Conservation (phyloP, 1,140 invertebrate genomes). For the Euwallacea similis region DNA sequence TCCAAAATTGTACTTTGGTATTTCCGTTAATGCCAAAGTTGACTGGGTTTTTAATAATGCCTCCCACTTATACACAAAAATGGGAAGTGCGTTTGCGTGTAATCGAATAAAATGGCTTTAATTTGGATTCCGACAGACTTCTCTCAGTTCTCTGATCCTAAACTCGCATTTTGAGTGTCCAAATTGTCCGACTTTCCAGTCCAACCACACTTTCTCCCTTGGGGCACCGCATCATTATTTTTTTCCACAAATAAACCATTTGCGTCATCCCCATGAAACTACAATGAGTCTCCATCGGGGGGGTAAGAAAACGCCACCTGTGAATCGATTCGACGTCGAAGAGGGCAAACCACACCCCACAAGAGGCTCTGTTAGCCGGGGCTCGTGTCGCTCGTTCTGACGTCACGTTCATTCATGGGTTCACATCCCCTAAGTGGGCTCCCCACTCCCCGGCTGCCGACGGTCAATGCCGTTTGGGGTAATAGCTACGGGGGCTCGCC, state of each 20-base stretch:
- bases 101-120: not conserved
- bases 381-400: slow-evolving; percentile 22
- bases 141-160: not conserved
- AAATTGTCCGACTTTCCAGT: not conserved
- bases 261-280: too few relatives aligned
- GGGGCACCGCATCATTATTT: too few relatives aligned
- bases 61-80: too few relatives aligned
- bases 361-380: slow-evolving; percentile 20
- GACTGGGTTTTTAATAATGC: too few relatives aligned
- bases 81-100: too few relatives aligned
- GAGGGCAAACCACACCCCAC: slow-evolving; percentile 28
- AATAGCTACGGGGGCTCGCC: not conserved
- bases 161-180: not conserved
- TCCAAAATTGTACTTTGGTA: not conserved
- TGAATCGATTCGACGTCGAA: slow-evolving; percentile 3
- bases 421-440: slow-evolving; percentile 28
- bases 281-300: too few relatives aligned
- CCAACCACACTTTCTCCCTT: too few relatives aligned
- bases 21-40: too few relatives aligned
- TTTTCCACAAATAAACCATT: too few relatives aligned
- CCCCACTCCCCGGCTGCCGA: not conserved
- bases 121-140: not conserved
- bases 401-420: slow-evolving; percentile 39
- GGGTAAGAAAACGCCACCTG: slow-evolving; percentile 17
- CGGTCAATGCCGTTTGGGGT: slow-evolving; percentile 32